Conservation (phyloP, 2,888 invertebrate genomes). For the Polyommatus icarus region DNA sequence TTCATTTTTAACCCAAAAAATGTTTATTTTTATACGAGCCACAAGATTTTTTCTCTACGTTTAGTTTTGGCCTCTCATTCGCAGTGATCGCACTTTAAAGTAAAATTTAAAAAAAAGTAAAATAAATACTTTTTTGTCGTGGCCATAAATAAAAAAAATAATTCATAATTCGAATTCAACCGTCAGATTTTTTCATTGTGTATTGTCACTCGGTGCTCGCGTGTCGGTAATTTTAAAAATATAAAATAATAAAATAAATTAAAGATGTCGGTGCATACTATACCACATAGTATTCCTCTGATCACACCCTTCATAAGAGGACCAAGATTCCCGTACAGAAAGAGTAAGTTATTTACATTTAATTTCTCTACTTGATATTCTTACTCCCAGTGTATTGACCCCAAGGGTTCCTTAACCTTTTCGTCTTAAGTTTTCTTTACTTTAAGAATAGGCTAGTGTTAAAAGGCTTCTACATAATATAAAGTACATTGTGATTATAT, state of each 20-base stretch:
- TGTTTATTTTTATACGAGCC: conserved; percentile 22
- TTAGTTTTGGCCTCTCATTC: conserved; percentile 17
- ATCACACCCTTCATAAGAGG: conserved; percentile 75
- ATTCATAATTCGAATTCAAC: conserved; percentile 61
- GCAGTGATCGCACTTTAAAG: conserved; percentile 31
- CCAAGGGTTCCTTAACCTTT: conserved; percentile 30
- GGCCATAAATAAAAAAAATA: conserved; percentile 27
- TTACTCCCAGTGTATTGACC: conserved; percentile 34
- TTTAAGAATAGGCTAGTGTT: background rate
- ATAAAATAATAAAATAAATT: conserved; percentile 37
- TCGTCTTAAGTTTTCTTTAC: background rate
- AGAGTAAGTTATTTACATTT: conserved; percentile 62
- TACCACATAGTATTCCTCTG: conserved; percentile 73
- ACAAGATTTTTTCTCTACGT: conserved; percentile 20
- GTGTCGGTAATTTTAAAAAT: conserved; percentile 48
- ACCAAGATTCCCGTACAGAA: conserved; percentile 75
- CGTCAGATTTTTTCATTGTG: conserved; percentile 65
- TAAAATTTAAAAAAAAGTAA: conserved; percentile 37
- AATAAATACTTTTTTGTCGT: conserved; percentile 43
- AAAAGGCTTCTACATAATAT: background rate
- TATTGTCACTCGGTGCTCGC: conserved; percentile 53
- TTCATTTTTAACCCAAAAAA: conserved; percentile 34
- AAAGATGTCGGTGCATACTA: conserved; percentile 74
- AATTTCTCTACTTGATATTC: conserved; percentile 7
- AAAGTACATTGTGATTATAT: background rate